Conservation (phyloP, 2,888 invertebrate genomes). For the Drosophila lutescens region DNA sequence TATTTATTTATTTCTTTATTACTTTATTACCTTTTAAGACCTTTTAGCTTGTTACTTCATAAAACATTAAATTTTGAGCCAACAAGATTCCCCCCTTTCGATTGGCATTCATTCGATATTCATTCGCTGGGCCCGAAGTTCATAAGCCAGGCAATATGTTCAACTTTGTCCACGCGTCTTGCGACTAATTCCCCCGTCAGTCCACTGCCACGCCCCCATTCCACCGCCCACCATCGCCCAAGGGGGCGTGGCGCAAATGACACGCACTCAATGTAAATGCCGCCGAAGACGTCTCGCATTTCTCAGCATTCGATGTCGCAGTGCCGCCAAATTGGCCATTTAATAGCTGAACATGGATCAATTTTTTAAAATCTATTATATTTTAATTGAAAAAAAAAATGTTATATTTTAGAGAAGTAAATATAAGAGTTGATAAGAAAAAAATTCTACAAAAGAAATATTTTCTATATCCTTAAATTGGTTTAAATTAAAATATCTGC, state of each 20-base stretch:
- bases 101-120: constrained; percentile 10
- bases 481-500: no score
- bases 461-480: no score
- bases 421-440: no score
- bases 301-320: constrained; percentile 1
- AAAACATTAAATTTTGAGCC: neutral
- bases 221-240: neutral
- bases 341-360: constrained; percentile 4
- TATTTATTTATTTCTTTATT: neutral
- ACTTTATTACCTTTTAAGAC: neutral
- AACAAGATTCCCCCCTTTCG: neutral
- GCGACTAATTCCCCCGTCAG: constrained; percentile 29
- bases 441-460: no score
- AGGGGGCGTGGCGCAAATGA: constrained; percentile 36
- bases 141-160: constrained; percentile 25
- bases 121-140: constrained; percentile 8
- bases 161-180: constrained; percentile 14
- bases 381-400: no score
- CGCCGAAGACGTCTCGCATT: constrained; percentile 14
- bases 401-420: no score
- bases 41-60: neutral
- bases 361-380: no score
- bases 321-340: neutral
- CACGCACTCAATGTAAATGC: constrained; percentile 48
- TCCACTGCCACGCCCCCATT: neutral